phyloP scores from a whole-genome alignment of 1,140 invertebrate genomes.

The Ips typographus region DNA sequence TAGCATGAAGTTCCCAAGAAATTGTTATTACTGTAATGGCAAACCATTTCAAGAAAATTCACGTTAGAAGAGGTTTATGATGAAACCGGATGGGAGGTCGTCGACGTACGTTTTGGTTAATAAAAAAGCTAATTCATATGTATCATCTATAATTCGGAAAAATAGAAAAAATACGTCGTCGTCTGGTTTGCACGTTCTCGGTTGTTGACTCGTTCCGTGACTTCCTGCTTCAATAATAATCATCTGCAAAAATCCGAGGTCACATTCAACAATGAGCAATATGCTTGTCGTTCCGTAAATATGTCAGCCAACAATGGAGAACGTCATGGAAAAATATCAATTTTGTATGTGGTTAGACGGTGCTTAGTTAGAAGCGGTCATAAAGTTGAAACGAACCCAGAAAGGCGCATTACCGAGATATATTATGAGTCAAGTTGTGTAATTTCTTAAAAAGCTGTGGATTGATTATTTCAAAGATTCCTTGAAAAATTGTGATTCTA shows the following conservation, averaged over 20 bases:
- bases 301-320: conserved; percentile 7
- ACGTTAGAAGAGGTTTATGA: no score
- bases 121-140: conserved; percentile 11
- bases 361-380: background rate
- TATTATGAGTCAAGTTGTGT: no score
- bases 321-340: conserved; percentile 3
- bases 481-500: no score
- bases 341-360: conserved; percentile 1
- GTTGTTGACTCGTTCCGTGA: conserved; percentile 28
- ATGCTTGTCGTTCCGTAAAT: conserved; percentile 13
- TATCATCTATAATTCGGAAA: conserved; percentile 15
- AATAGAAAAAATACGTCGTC: conserved; percentile 13
- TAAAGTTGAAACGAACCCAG: background rate
- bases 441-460: no score
- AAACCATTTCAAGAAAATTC: no score
- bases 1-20: no score
- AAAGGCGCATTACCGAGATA: background rate
- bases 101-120: background rate
- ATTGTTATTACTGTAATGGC: no score
- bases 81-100: background rate
- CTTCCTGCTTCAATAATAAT: conserved; percentile 29
- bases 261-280: conserved; percentile 24
- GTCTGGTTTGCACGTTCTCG: conserved; percentile 19
- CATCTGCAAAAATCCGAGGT: conserved; percentile 27
- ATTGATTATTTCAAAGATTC: no score